Conservation (phyloP, 2,113 vertebrate genomes). For the Trichechus manatus region DNA sequence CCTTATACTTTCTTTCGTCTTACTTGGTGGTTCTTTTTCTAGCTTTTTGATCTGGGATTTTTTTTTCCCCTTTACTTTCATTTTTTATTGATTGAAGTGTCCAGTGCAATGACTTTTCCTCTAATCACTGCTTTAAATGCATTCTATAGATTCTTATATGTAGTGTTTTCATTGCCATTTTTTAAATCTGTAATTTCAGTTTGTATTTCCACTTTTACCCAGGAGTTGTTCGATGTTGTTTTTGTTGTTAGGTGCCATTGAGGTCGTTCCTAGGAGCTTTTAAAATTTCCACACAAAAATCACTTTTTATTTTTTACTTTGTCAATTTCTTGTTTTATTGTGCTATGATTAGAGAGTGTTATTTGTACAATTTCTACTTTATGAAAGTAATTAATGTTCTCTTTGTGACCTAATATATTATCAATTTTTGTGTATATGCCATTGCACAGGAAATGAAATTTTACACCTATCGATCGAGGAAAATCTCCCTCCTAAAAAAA, state of each 20-base stretch:
- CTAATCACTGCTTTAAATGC: neutral
- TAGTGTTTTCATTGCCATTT: neutral
- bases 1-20: neutral
- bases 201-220: neutral
- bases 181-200: slow-evolving; percentile 3
- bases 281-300: neutral
- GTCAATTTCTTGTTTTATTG: neutral
- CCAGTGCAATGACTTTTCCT: slow-evolving; percentile 21
- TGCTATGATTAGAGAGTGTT: neutral
- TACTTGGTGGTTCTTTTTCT: neutral
- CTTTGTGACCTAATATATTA: neutral
- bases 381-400: neutral
- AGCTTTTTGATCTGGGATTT: neutral
- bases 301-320: neutral
- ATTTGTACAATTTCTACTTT: neutral
- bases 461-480: neutral
- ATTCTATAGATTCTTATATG: neutral
- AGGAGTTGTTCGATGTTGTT: neutral
- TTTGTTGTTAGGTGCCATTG: too few species aligned
- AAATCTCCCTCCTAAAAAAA: neutral
- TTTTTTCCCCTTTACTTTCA: neutral
- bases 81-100: slow-evolving; percentile 4
- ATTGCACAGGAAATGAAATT: neutral
- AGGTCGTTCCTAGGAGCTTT: neutral
- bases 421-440: neutral